A percentile compares a stretch with the other conserved stretches of the same genome.
Evolutionary conservation across 53 echinoderm and acorn worm species (phyloP).

Genomic region (Holothuria scabra): DNA sequence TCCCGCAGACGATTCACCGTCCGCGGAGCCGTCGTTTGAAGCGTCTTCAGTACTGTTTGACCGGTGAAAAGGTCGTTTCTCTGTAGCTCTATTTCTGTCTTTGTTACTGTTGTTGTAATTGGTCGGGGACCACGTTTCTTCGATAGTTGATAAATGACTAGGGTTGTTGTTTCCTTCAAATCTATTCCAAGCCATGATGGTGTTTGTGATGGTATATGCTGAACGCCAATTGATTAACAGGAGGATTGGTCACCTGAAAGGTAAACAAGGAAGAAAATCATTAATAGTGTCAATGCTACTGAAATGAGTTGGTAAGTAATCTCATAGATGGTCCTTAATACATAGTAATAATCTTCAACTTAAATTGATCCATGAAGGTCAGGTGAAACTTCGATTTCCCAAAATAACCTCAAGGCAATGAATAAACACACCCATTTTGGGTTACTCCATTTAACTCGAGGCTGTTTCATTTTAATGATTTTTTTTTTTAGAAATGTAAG

Average conservation of each 20-base stretch:
- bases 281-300: neutral
- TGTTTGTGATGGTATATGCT: neutral
- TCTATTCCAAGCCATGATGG: constrained; percentile 36
- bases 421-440: too few relatives aligned
- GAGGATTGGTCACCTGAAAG: constrained; percentile 21
- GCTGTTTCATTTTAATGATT: too few relatives aligned
- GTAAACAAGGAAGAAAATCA: neutral
- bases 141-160: constrained; percentile 2
- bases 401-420: too few relatives aligned
- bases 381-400: too few relatives aligned
- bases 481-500: too few relatives aligned
- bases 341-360: too few relatives aligned
- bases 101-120: neutral
- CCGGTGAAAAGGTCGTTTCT: constrained; percentile 82
- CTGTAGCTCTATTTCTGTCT: constrained; percentile 19
- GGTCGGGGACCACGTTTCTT: constrained; percentile 36
- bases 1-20: constrained; percentile 88
- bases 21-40: constrained; percentile 91
- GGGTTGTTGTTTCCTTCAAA: constrained; percentile 15
- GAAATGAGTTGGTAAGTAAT: too few relatives aligned
- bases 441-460: too few relatives aligned
- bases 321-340: too few relatives aligned
- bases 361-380: too few relatives aligned
- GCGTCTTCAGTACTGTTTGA: constrained; percentile 90
- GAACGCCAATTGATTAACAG: neutral